phyloP scores from a whole-genome alignment of 2,797 vertebrate genomes.

The Lacerta bilineata region DNA sequence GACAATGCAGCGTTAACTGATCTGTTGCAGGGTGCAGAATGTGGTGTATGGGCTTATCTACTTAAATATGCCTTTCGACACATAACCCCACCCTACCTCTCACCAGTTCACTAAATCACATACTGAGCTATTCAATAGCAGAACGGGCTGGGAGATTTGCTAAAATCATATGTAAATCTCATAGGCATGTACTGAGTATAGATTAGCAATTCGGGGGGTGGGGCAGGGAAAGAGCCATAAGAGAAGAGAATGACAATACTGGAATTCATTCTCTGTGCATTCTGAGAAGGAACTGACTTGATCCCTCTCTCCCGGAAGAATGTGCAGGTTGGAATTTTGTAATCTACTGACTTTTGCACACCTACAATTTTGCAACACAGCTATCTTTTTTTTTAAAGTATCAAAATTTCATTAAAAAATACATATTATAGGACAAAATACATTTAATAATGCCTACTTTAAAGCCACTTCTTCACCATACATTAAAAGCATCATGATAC shows the following conservation, averaged over 20 bases:
- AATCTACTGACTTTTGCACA: no score
- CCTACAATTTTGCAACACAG: no score
- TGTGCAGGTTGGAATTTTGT: neutral
- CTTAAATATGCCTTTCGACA: conserved; percentile 62
- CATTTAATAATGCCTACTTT: no score
- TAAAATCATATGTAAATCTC: conserved; percentile 67
- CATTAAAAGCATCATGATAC: no score
- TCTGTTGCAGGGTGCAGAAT: conserved; percentile 47
- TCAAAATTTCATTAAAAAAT: no score
- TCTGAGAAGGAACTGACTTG: neutral
- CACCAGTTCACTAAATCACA: conserved; percentile 46
- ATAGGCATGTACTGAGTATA: conserved; percentile 25
- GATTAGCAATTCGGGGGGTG: conserved; percentile 37
- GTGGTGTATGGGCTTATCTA: conserved; percentile 54
- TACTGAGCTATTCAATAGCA: conserved; percentile 59
- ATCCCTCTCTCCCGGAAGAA: neutral
- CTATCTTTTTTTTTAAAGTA: no score
- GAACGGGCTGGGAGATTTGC: conserved; percentile 59
- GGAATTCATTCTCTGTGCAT: neutral
- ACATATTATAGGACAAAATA: no score
- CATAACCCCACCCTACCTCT: neutral
- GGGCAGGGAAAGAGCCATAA: conserved; percentile 37
- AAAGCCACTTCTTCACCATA: no score
- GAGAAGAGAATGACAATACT: conserved; percentile 29
- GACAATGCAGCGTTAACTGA: conserved; percentile 35